Evolutionary conservation across 2,113 vertebrate species (phyloP), one percentile per base, ranked within the genome.

Genomic region (Athene noctua): DNA sequence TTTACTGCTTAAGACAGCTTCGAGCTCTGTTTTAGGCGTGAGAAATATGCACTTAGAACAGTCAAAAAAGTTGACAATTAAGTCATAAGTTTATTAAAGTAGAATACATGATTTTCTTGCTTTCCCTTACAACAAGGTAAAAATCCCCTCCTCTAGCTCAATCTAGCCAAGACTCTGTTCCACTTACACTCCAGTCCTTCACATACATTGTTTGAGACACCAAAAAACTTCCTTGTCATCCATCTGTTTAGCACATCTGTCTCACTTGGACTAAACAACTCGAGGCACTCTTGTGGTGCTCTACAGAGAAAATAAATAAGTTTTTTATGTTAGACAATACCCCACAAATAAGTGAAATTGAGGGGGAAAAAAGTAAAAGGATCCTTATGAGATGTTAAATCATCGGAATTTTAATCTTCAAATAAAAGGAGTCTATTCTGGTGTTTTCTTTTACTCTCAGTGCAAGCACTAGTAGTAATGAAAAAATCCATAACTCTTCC

Each of bases 191-290:
- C 8, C 30, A 57, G 49, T 80, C 36, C 34, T 91, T 84, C 19
- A 40, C 17, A 42, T 42, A n/a, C 30, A 55, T 36, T 87, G 23
- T 85, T 91, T 72, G 57, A 71, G 73, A 91, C 94, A 94, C 49
- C 22, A 94, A 89, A 10, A 29, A 40, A 68, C 36, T 94, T 96
- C 46, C 47, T 92, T 96, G 90, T 44, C 23, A 10, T 89, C 54
- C 86, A 36, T 93, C 49, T 96, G 81, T 84, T 93, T 91, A 66
- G 87, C 52, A 95, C 78, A 92, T 67, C 61, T 93, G 79, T 71
- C 73, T 94, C n/a, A n/a, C 70, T 97, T 91, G 73, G 44, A 21
- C 47, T 89, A 42, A 74, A 87, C 80, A 78, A 61, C 93, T 85
- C 63, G 46, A 72, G 62, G 68, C 73, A 34, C 8, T 61, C 57